Base-by-base conservation (phyloP, 2,797 vertebrate genomes). In the Aselliscus stoliczkanus region DNA sequence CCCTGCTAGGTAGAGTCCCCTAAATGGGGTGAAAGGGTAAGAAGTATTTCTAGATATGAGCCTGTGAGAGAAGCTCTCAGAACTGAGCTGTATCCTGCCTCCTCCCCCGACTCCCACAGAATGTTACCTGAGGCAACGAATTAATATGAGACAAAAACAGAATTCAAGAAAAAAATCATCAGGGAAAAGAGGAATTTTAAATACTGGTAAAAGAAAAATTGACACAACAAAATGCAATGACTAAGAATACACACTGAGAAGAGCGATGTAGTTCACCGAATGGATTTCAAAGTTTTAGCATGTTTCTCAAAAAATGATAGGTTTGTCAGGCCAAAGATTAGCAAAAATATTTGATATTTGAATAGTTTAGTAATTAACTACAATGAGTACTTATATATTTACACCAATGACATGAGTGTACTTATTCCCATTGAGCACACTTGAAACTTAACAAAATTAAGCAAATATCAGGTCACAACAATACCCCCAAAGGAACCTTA, bases 1-100 rank as follows among this genome's bases (percentile, higher is more conserved):
- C 15, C 12, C 1, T 14, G 2, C 1, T 0, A 34, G 1, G 1
- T 14, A 77, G 18, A 58, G 56, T 37, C 17, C 0, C 12, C 1
- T 27, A 9, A 25, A 50, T 0, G 20, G 11, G 9, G 23, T 11
- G 58, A 18, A 39, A 18, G 1, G 52, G 0, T 31, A 3, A 17
- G 4, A 12, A 58, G 8, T 10, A 17, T 18, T 47, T 47, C 10
- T 34, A 79, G 27, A 70, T 52, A 12, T 27, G 5, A 72, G 1
- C 20, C 37, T 5, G 3, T 4, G 21, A 87, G 27, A 34, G 18
- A 85, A 72, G 8, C 72, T 56, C 2, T 83, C 8, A 27, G 34
- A 93, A 85, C 10, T n/a, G 58, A 87, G 3, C 1, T 34, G 4
- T 18, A 34, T 47, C 1, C 37, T 27, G 27, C 1, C 10, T 7